Evolutionary conservation across 2,888 invertebrate species (phyloP), one percentile per base, ranked within the genome.

Genomic region (Amphiduros pacificus): DNA sequence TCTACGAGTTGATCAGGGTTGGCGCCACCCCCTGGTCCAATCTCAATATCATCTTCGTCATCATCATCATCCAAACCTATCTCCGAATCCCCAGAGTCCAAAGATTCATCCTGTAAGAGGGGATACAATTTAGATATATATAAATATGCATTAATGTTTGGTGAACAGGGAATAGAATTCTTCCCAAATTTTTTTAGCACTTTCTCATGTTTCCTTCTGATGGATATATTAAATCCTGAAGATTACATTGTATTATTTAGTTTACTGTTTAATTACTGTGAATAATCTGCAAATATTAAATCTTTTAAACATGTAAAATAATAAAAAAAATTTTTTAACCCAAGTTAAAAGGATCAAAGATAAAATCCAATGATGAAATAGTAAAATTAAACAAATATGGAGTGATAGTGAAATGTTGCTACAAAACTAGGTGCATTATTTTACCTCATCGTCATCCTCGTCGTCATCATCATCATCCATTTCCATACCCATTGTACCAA

Each of bases 391-490:
- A n/a, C n/a, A n/a, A n/a, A n/a, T n/a, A n/a, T n/a, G n/a, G n/a
- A n/a, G n/a, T n/a, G n/a, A n/a, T n/a, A n/a, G n/a, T n/a, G 17
- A 36, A 17, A 36, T 9, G 17, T 36, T 9, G 17, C 11, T 11
- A 11, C 17, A 36, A 11, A 36, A 11, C 17, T 36, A 36, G 17
- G 11, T 36, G 11, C 9, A 9, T 44, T 11, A n/a, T 6, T 44
- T 70, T 3, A 70, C 73, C 24, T 66, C 64, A 26, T 66, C 74
- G 44, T 71, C 69, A 32, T 68, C 74, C n/a, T 72, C 72, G 49
- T 73, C 74, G 40, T 74, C 73, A 36, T 78, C 80, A 49, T 77
- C 81, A 24, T 81, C 79, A 41, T 79, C 79, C 17, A 78, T 74
- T 61, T 75, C 76, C 53, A 77, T 75, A 31, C 77, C 70, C 58